Percentiles rank a stretch among this genome's conserved stretches.
Evolutionary conservation across 2,888 invertebrate species (phyloP).

Genomic region (Orthosia gothica): DNA sequence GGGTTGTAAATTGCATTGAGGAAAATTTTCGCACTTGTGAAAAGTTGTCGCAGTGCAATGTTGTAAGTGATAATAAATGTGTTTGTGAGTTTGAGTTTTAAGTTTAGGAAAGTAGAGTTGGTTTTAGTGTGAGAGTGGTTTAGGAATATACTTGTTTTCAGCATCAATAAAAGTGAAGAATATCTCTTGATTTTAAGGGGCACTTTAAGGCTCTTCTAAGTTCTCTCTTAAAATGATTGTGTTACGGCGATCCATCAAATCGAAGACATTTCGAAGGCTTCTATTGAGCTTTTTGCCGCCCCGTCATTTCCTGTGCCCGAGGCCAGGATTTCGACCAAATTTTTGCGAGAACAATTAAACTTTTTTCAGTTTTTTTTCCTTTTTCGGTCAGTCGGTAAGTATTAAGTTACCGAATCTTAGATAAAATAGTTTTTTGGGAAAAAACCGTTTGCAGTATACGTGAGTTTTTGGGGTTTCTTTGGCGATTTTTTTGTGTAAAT

Average conservation of each 20-base stretch:
- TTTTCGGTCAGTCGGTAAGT: conserved; percentile 87
- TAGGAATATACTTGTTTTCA: conserved; percentile 65
- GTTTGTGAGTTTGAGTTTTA: conserved; percentile 2
- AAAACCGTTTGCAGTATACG: conserved; percentile 76
- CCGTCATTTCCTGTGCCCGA: conserved; percentile 88
- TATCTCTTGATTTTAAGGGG: conserved; percentile 90
- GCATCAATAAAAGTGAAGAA: conserved; percentile 84
- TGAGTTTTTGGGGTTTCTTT: conserved; percentile 75
- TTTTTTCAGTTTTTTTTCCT: conserved; percentile 80
- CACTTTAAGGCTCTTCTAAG: conserved; percentile 86
- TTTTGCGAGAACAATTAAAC: conserved; percentile 87
- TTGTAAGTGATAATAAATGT: neutral
- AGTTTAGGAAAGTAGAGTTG: accelerated
- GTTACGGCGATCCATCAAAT: conserved; percentile 90
- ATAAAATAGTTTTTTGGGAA: conserved; percentile 79
- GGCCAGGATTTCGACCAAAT: conserved; percentile 83
- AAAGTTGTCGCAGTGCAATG: conserved; percentile 9
- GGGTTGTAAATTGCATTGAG: conserved; percentile 28
- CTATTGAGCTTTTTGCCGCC: conserved; percentile 86
- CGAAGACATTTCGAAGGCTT: conserved; percentile 86
- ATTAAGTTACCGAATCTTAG: conserved; percentile 84
- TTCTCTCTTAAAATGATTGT: conserved; percentile 87
- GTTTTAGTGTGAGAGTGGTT: conserved; percentile 21
- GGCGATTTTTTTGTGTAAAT: conserved; percentile 70
- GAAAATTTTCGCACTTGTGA: conserved; percentile 21